A percentile compares a stretch with the other conserved stretches of the same genome.
These are phyloP conservation scores for Drosophila serrata DNA, from an alignment of 1,140 invertebrate species.

Conservation along the genomic window DNA sequence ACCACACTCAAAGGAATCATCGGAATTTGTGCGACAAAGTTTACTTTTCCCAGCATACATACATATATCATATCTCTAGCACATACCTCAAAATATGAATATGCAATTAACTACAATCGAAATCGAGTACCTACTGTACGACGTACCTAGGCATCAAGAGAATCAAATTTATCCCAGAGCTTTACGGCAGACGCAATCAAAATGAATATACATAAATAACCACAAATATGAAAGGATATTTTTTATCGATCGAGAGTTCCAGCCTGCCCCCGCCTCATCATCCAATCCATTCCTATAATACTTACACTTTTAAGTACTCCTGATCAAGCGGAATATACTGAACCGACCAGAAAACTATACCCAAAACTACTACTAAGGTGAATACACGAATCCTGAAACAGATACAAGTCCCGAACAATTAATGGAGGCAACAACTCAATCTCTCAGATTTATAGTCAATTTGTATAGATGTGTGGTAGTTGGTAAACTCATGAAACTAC, in stretches of 20 bases:
- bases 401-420: slow-evolving; percentile 11
- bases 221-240: slow-evolving; percentile 3
- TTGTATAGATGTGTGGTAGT: slow-evolving; percentile 56
- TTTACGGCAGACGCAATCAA: slow-evolving; percentile 55
- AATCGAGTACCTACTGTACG: slow-evolving; percentile 60
- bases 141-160: slow-evolving; percentile 58
- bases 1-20: not conserved
- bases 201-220: slow-evolving; percentile 33
- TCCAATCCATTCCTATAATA: slow-evolving; percentile 19
- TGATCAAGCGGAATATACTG: slow-evolving; percentile 3
- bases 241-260: slow-evolving; percentile 14
- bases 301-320: slow-evolving; percentile 2
- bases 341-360: slow-evolving; percentile 6
- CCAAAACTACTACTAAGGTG: slow-evolving; percentile 80
- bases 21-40: too few relatives aligned
- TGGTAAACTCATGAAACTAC: slow-evolving; percentile 56
- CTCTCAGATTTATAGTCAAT: slow-evolving; percentile 66
- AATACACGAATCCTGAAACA: slow-evolving; percentile 40
- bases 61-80: slow-evolving; percentile 17
- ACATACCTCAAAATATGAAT: slow-evolving; percentile 28
- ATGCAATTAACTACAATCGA: slow-evolving; percentile 29
- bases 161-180: slow-evolving; percentile 48
- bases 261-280: slow-evolving; percentile 32
- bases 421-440: slow-evolving; percentile 14
- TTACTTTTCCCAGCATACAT: slow-evolving; percentile 12